Base-by-base conservation (phyloP, 2,888 invertebrate genomes). In the Nemurella pictetii region DNA sequence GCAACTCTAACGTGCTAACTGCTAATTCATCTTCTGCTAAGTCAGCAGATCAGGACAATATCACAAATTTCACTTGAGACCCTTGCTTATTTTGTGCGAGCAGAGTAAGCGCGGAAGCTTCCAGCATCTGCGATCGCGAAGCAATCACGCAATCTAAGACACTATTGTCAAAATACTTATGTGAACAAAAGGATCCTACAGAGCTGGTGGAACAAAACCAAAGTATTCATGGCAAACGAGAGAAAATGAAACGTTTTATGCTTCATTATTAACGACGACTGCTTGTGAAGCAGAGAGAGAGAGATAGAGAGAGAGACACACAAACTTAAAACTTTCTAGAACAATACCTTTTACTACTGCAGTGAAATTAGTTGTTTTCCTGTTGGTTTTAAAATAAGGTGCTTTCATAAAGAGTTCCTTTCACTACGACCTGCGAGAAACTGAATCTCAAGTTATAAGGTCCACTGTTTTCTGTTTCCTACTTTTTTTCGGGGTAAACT, bases 361-460 rank as follows among this genome's bases (percentile, higher is more conserved):
- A 55, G 55, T 55, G 55, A 55, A 55, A 55, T 75, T 75, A 28
- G 75, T 75, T 75, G 75, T 75, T 75, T 75, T 75, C 55, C 55
- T 55, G 55, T 55, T 55, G 55, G 55, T 55, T 55, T 55, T 55
- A 55, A 55, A 55, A 55, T 55, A 55, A 55, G 55, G 55, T 55
- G 55, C 55, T 55, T 55, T 55, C 55, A 55, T 55, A 55, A 55
- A 55, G 55, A 55, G 55, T 55, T 55, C 55, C 55, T 55, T 55
- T 55, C 55, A 55, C 55, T 55, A 20, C 55, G 3, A 55, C 9
- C 55, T 55, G 55, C 55, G 3, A 55, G 55, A 55, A 55, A 55
- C 55, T 55, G 55, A 55, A 55, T 55, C 55, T 55, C 20, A 55
- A 55, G 55, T 78, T 78, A 25, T 74, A 55, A 55, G 55, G 55